Base-by-base conservation (phyloP, 2,113 vertebrate species). In the Tupaia tana region DNA sequence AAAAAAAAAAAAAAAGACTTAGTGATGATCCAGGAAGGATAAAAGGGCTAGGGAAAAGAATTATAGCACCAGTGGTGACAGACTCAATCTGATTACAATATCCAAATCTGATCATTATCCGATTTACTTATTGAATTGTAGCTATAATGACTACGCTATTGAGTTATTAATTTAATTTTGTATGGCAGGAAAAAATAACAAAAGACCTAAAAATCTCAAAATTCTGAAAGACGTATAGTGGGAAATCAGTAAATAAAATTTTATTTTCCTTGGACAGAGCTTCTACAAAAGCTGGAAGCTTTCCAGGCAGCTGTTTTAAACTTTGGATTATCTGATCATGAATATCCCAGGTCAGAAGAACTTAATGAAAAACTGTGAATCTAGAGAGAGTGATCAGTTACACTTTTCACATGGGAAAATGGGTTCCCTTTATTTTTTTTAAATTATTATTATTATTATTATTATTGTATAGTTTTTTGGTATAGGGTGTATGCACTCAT, bases 81-180 rank as follows among this genome's bases (percentile, higher is more conserved):
- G 27, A 71, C 19, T 91, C 52, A 91, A 82, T 89, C 27, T 70
- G 74, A 89, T 83, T 94, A 85, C 22, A 89, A 86, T 75, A 74
- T 79, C 64, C 25, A 59, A 79, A n/a, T 95, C 31, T 88, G 71
- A 22, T 83, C 16, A 70, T 93, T 70, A n/a, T 91, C 19, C 5
- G 6, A 20, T 29, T 95, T 77, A 83, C 14, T 90, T 74, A 67
- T 34, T 78, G 79, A 66, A 88, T 56, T 96, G 29, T 79, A 82
- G 22, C 18, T 92, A 56, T 85, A 70, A 83, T 92, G 63, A 64
- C 22, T 14, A 92, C 81, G 82, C 31, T 63, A 70, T 4, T 31
- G 52, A 84, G 18, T 85, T 95, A 84, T 92, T 90, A n/a, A 89
- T 82, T 90, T 88, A 80, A 75, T 77, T 89, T 15, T 34, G 86